Conservation (phyloP, 2,888 invertebrate species). For the Hyalella azteca region DNA sequence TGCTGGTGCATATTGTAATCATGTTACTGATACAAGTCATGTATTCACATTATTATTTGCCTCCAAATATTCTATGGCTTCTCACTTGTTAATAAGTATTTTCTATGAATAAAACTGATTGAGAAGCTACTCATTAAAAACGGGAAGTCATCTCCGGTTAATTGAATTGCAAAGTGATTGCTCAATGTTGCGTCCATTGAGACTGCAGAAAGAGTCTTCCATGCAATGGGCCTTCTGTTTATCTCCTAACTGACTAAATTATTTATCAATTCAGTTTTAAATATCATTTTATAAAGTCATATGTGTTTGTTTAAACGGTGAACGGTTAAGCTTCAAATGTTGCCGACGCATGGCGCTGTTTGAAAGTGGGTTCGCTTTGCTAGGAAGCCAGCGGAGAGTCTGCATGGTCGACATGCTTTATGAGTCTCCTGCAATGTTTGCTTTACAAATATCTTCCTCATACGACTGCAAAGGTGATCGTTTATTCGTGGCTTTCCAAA, state of each 20-base stretch:
- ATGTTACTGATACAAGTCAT: no score
- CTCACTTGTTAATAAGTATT: no score
- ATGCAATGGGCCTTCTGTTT: no score
- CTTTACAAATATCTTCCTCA: conserved; percentile 36
- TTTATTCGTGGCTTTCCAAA: conserved; percentile 9
- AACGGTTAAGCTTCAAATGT: conserved; percentile 27
- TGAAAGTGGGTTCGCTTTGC: conserved; percentile 22
- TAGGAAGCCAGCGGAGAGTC: not conserved
- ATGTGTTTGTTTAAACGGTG: no score
- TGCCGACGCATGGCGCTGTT: not conserved
- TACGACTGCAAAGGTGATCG: conserved; percentile 28
- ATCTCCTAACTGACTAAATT: no score
- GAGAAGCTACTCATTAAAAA: no score
- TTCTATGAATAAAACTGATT: no score
- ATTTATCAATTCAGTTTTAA: conserved; percentile 30
- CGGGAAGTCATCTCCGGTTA: no score
- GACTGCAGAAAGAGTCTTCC: not conserved
- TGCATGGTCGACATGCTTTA: conserved; percentile 34
- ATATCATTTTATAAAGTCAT: no score
- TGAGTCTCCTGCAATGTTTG: conserved; percentile 33
- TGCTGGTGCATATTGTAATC: no score
- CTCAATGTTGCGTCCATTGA: conserved; percentile 10
- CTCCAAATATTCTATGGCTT: no score
- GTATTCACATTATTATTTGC: no score
- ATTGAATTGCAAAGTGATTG: not conserved